Evolutionary conservation across 2,797 vertebrate genomes (phyloP), one percentile per base, ranked within the genome.

Genomic region (Notamacropus eugenii): DNA sequence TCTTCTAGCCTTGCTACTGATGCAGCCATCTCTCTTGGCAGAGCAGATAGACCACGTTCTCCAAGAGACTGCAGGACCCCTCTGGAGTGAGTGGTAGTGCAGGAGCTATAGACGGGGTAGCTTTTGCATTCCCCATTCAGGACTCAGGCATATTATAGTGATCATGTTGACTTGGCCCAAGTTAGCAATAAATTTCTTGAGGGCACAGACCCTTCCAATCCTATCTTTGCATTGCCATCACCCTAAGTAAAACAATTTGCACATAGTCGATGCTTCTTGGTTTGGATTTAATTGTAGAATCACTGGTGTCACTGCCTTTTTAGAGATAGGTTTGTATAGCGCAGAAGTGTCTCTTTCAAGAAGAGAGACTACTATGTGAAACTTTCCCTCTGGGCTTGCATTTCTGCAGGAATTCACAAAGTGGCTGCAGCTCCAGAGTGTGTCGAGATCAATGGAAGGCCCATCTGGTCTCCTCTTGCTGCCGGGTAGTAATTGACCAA

Each of bases 321-420:
- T 50, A 87, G 74, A 87, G 22, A 50, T 27, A 24, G n/a, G 19
- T 40, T 46, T 8, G 40, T 3, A 8, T 82, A 82, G 67, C 8
- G 40, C 22, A 87, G 74, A 87, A 87, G 40, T 27, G 9, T 27
- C 40, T 87, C 9, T 46, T 46, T 46, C 40, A 11, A 46, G 74
- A 46, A 87, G 74, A 50, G 40, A 87, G 40, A 40, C 74, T 82
- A 46, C n/a, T 46, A 10, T 24, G 3, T 82, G n/a, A 46, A 82
- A 46, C 40, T 46, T 82, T 40, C 22, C 40, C 74, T 11, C 40
- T 82, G 74, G 74, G 22, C 40, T 87, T 1, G n/a, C 31, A 3
- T 13, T 90, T 93, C 87, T 40, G 29, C 92, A 90, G 54, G 74
- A 50, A 52, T 95, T 95, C 54, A 90, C 19, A 52, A 93, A 55